Percentiles rank a stretch among this genome's conserved stretches.
These are phyloP conservation scores for Drosophila nebulosa DNA, from an alignment of 1,140 invertebrate species.

Conservation along the genomic window DNA sequence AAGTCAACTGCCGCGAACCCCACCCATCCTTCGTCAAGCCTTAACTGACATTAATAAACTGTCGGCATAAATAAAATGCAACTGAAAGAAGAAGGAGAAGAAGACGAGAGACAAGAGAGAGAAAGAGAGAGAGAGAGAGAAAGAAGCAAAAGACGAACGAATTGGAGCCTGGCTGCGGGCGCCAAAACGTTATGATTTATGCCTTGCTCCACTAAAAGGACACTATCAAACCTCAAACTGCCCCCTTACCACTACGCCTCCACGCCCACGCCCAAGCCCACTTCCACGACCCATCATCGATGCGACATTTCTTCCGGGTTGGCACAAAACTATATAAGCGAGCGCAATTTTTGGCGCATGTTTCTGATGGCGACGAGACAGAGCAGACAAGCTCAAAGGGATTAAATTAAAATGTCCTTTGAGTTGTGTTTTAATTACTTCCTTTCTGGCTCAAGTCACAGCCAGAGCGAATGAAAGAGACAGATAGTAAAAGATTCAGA, in stretches of 20 bases:
- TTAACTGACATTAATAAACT: conserved; percentile 70
- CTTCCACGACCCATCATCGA: conserved; percentile 15
- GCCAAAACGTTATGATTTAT: conserved; percentile 70
- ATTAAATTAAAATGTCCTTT: conserved; percentile 79
- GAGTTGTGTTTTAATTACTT: conserved; percentile 79
- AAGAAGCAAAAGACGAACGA: neutral
- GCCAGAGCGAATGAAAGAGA: neutral
- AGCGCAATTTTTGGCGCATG: conserved; percentile 62
- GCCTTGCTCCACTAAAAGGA: conserved; percentile 21
- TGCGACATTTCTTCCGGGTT: conserved; percentile 35
- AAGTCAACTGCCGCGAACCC: neutral
- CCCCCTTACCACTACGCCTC: neutral
- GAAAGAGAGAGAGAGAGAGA: conserved; percentile 18
- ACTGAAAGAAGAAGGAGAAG: conserved; percentile 26
- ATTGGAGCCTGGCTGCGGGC: neutral
- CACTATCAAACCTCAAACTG: neutral
- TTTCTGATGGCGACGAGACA: conserved; percentile 77
- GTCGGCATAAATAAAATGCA: conserved; percentile 75
- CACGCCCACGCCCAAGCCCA: neutral
- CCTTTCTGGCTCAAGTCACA: conserved; percentile 48
- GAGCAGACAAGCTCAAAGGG: conserved; percentile 69
- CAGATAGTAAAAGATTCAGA: neutral
- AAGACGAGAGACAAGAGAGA: neutral
- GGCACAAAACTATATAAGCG: conserved; percentile 29
- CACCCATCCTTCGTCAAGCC: conserved; percentile 12